Evolutionary conservation across 2,888 invertebrate species (phyloP).

Genomic region (Barypeithes pellucidus): DNA sequence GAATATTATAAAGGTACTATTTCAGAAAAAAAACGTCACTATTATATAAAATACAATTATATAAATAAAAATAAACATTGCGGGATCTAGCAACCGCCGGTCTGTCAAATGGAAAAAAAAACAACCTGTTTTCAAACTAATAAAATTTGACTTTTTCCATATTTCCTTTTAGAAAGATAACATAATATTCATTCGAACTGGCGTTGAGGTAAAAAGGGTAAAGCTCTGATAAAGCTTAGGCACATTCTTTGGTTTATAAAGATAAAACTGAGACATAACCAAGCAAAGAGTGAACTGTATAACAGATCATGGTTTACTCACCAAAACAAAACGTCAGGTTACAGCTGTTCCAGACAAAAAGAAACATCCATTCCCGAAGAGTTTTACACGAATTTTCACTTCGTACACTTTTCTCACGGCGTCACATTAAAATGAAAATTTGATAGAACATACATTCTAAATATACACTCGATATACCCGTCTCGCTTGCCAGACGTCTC

Average conservation of each 20-base stretch:
- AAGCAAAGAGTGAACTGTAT: slow-evolving; percentile 43
- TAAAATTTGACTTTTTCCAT: background rate
- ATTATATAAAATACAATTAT: background rate
- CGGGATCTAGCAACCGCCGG: slow-evolving; percentile 36
- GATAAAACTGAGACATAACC: slow-evolving; percentile 49
- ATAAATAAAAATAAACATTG: slow-evolving; percentile 30
- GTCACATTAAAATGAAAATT: slow-evolving; percentile 63
- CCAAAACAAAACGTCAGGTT: slow-evolving; percentile 59
- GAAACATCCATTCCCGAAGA: slow-evolving; percentile 61
- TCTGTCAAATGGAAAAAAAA: slow-evolving; percentile 39
- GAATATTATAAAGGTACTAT: no score
- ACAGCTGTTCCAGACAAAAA: slow-evolving; percentile 59
- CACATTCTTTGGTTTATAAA: slow-evolving; percentile 36
- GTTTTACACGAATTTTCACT: slow-evolving; percentile 61
- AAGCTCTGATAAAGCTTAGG: slow-evolving; percentile 14
- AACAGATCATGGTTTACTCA: slow-evolving; percentile 50
- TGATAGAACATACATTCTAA: slow-evolving; percentile 65
- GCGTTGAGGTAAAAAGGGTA: slow-evolving; percentile 2
- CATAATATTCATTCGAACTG: no score
- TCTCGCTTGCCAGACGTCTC: slow-evolving; percentile 63
- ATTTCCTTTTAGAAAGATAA: slow-evolving; percentile 8
- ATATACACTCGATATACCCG: slow-evolving; percentile 64
- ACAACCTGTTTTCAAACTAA: slow-evolving; percentile 35
- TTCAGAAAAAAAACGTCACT: background rate
- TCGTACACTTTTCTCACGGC: slow-evolving; percentile 61